A percentile compares a stretch with the other conserved stretches of the same genome.
Conservation (phyloP, 2,113 vertebrate genomes). For the Puma concolor region DNA sequence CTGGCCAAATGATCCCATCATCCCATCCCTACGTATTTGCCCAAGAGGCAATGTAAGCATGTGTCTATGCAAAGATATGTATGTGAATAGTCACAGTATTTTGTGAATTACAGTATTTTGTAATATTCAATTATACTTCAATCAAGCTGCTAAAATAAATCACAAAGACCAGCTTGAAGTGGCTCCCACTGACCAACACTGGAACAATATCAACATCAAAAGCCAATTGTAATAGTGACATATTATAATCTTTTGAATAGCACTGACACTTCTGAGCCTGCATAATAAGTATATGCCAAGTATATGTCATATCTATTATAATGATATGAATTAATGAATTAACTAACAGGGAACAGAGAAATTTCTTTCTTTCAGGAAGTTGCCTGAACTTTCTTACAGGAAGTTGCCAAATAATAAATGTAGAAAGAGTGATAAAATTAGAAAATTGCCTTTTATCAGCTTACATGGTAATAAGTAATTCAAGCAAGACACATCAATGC, state of each 20-base stretch:
- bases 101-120: background rate
- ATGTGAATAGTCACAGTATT: fast-evolving
- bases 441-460: background rate
- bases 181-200: background rate
- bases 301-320: no score
- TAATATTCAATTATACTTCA: no score
- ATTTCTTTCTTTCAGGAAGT: background rate
- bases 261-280: background rate
- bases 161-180: background rate
- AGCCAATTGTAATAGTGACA: background rate
- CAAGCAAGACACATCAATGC: background rate
- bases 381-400: background rate
- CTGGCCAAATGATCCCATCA: fast-evolving
- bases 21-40: background rate
- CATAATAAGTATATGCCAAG: background rate
- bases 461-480: background rate
- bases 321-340: background rate
- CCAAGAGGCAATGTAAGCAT: background rate
- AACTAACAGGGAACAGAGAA: background rate
- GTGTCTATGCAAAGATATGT: no score
- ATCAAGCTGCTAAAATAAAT: background rate
- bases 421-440: background rate
- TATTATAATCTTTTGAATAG: background rate
- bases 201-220: background rate
- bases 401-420: background rate